phyloP scores from a whole-genome alignment of 2,113 vertebrate genomes.

The Odobenus rosmarus region DNA sequence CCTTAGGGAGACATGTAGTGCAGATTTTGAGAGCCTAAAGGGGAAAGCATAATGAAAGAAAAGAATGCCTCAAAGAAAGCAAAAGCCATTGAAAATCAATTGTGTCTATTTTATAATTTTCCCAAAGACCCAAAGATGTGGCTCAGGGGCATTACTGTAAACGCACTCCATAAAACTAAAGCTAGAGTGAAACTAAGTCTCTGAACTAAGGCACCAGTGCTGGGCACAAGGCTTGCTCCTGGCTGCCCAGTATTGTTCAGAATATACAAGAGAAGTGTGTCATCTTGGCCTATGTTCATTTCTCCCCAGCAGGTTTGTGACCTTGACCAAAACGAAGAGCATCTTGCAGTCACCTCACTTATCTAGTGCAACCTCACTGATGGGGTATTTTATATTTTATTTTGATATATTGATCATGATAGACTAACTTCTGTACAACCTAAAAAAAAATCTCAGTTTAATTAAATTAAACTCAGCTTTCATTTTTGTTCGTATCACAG shows the following conservation, averaged over 20 bases:
- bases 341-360: neutral
- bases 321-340: neutral
- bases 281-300: neutral
- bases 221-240: neutral
- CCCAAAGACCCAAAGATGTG: neutral
- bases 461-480: neutral
- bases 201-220: neutral
- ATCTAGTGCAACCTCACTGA: neutral
- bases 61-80: neutral
- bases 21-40: neutral
- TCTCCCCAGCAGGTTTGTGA: neutral
- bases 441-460: neutral
- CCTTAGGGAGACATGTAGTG: neutral
- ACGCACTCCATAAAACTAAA: neutral
- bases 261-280: neutral
- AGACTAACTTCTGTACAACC: neutral
- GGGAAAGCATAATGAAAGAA: neutral
- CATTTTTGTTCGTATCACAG: neutral
- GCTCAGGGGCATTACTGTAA: neutral
- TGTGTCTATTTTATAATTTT: neutral
- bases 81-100: constrained; percentile 1
- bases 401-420: neutral
- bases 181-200: neutral
- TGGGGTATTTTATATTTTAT: neutral
- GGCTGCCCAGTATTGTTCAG: neutral